Conservation (phyloP, 1,140 invertebrate species). For the Oryzaephilus surinamensis region DNA sequence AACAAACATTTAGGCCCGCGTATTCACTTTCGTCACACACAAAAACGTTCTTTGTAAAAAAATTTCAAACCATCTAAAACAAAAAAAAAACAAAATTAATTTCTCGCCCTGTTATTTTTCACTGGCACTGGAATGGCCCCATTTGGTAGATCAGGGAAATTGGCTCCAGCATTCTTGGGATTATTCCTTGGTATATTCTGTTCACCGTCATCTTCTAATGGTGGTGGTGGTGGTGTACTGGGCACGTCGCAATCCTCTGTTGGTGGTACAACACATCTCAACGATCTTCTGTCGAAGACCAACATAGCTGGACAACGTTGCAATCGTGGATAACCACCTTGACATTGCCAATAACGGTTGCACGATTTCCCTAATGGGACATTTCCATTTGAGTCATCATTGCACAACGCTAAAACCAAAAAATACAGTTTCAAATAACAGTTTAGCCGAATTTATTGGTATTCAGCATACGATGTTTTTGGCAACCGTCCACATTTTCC, state of each 20-base stretch:
- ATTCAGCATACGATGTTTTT: conserved; percentile 80
- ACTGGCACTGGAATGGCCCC: conserved; percentile 31
- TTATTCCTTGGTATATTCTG: conserved; percentile 30
- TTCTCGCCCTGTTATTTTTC: conserved; percentile 28
- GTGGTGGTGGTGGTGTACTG: conserved; percentile 55
- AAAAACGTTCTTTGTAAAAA: conserved; percentile 2
- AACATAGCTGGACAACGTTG: conserved; percentile 83
- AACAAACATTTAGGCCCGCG: too few species aligned
- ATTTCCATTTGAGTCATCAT: conserved; percentile 65
- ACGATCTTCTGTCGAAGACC: conserved; percentile 73
- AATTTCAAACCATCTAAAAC: conserved; percentile 1
- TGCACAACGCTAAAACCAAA: conserved; percentile 64
- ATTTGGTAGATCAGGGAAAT: conserved; percentile 31
- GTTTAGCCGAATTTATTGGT: neutral
- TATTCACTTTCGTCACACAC: conserved; percentile 4
- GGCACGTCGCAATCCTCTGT: conserved; percentile 79
- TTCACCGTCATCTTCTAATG: conserved; percentile 37
- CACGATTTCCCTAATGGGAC: conserved; percentile 76
- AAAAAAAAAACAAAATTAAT: conserved; percentile 14
- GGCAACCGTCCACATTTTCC: conserved; percentile 82
- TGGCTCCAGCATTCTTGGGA: too few species aligned
- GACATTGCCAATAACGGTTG: conserved; percentile 88
- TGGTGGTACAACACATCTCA: conserved; percentile 77
- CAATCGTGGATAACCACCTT: conserved; percentile 81
- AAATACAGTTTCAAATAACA: neutral